Evolutionary conservation across 1,140 invertebrate genomes (phyloP), one percentile per base, ranked within the genome.

Genomic region (Leptinotarsa texana): DNA sequence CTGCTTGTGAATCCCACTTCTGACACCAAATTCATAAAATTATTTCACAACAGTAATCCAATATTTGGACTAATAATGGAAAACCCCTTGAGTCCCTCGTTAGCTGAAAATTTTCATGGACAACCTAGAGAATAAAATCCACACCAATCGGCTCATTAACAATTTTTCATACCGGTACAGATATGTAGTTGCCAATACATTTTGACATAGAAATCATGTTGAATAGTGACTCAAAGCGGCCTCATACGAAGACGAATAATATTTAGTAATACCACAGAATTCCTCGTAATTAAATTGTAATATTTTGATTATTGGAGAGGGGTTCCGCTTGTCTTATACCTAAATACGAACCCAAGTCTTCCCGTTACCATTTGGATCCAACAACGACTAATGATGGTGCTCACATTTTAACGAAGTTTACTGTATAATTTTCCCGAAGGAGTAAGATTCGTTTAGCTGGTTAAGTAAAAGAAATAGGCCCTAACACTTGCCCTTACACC

Each of bases 401-500:
- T 33, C 21, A 24, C 63, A 24, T 4, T 17, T 15, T 24, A 66
- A 24, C 15, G 15, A 22, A 21, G 5, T 24, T 66, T 22, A 66
- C n/a, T 17, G 22, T 21, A 33, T 33, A 24, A 24, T n/a, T 66
- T 66, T 66, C 21, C 4, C 15, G 2, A 24, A 42, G 8, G 33
- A 42, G 33, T 42, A 42, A 42, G 61, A 63, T 63, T 63, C 17
- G 22, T 63, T 63, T 18, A n/a, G 22, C 22, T 63, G 6, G 13
- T 18, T 11, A 18, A 18, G 22, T 3, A 66, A 57, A 57, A 57
- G 13, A 57, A 57, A 57, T n/a, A 57, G 51, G 65, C n/a, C 51
- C 69, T 71, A 71, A 71, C 69, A 71, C 69, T 71, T 71, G 69
- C 69, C 69, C 69, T 21, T 6, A 71, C 61, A 51, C 13, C 11